Base-by-base conservation (phyloP, 2,888 invertebrate species). In the Endomychus coccineus region DNA sequence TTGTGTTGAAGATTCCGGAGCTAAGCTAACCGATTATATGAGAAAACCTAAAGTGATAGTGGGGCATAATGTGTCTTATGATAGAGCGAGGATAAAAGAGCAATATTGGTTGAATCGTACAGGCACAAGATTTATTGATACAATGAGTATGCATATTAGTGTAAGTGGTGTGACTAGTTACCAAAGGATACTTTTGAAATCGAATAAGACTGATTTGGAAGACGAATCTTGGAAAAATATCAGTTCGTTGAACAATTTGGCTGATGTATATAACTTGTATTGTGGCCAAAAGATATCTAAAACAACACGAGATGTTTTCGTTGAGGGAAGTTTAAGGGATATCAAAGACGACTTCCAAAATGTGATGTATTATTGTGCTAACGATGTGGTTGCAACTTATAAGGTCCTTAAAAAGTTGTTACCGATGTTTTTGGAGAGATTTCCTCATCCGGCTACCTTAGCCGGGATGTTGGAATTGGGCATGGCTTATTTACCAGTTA, bases 11-110 rank as follows among this genome's bases (percentile, higher is more conserved):
- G 61, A 69, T 2, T 59, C 66, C 11, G 71, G 68, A 13, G 66
- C 66, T n/a, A 64, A 61, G 49, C 53, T 70, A 12, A 62, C 49
- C 13, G 57, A 62, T 11, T 63, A 71, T 40, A 64, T 73, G 13
- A 61, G 59, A 27, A 68, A 68, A 36, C 75, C 78, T 1, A 77
- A 80, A 54, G 67, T 97, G 16, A 71, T 96, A 9, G 75, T 98
- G 22, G 97, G 97, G 0, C 98, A 98, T 62, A 97, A 97, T 70
- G 95, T 97, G 0, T 86, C 90, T 0, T 98, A 80, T 66, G 98
- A 98, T 67, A 71, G 98, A 49, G 78, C 88, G 0, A 78, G 85
- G 56, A 76, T 97, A 22, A 86, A 82, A 50, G 96, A 97, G 58
- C 94, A 97, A 61, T 97, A 96, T 68, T 80, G 83, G 72, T 55